Conservation (phyloP, 2,888 invertebrate species). For the Agrenia bidenticulata region DNA sequence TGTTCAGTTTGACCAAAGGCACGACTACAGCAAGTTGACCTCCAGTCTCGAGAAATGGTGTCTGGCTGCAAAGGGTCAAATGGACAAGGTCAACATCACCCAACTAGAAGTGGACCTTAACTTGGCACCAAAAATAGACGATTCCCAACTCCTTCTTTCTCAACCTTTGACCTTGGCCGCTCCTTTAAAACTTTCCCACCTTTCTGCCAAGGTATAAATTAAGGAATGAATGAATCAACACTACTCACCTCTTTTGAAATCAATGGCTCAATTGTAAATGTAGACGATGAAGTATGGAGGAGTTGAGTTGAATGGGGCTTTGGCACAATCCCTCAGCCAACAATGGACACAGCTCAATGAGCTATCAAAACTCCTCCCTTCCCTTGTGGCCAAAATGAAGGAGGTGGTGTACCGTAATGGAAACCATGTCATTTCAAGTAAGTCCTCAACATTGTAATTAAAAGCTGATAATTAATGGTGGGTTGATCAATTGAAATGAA, state of each 20-base stretch:
- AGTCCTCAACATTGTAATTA: no score
- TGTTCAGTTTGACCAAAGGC: slow-evolving; percentile 50
- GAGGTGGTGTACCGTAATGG: neutral
- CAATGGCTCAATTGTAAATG: neutral
- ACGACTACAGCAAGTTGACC: slow-evolving; percentile 51
- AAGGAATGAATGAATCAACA: no score
- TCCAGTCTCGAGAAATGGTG: slow-evolving; percentile 54
- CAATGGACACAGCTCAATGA: neutral
- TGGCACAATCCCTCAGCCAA: neutral
- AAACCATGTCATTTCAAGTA: neutral
- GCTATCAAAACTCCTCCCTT: neutral
- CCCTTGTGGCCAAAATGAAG: neutral
- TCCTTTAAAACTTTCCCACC: neutral
- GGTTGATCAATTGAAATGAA: no score
- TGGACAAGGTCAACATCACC: slow-evolving; percentile 47
- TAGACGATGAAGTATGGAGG: neutral
- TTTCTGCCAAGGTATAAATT: slow-evolving; percentile 6
- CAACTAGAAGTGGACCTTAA: slow-evolving; percentile 15
- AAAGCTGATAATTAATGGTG: no score
- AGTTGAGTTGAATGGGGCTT: neutral
- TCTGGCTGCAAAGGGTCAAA: slow-evolving; percentile 33
- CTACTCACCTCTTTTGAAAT: neutral
- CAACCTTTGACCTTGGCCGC: neutral
- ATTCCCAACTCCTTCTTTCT: slow-evolving; percentile 20
- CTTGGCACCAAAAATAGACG: slow-evolving; percentile 31